Base-by-base conservation (phyloP, 2,888 invertebrate genomes). In the Cheiracanthium punctorium region DNA sequence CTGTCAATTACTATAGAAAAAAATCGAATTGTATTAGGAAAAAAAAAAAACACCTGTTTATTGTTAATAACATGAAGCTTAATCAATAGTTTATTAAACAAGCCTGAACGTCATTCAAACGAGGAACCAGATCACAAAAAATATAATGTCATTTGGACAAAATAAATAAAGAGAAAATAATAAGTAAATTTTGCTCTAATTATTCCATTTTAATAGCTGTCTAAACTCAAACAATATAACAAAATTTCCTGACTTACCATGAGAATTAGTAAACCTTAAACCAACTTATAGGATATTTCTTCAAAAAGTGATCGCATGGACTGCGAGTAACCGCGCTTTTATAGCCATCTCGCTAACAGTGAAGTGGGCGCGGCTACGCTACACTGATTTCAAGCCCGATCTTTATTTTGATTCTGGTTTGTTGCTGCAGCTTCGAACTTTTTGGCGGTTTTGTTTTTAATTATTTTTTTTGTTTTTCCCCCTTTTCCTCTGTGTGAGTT, bases 311-410 rank as follows among this genome's bases (percentile, higher is more conserved):
- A 67, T 84, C 73, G 65, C n/a, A 29, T 64, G 32, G 32, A 37
- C 65, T 17, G 32, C 72, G 29, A 28, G 69, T 65, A 17, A 24
- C 41, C 69, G 2, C 58, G 67, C 73, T 84, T 79, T 79, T 84
- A 84, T 84, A 84, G 52, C 74, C 58, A 33, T 37, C 65, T 28
- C 76, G 64, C 72, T 72, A 77, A 77, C 82, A 69, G 79, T 30
- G 77, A 65, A 84, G 72, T 72, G 84, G 84, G 84, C 79, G 84
- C 79, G 84, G 84, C 72, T 73, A 84, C 52, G 84, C 79, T 74
- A 84, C 79, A 52, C 79, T 84, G 79, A 73, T 52, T 65, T 24
- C 52, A 76, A 48, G n/a, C n/a, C 77, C 72, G 65, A 70, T 82
- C 71, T 76, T 82, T 75, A 75, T 82, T 82, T 58, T 74, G 72